These are phyloP conservation scores for Gobius niger DNA, from an alignment of 2,113 vertebrate genomes.

Conservation along the genomic window DNA sequence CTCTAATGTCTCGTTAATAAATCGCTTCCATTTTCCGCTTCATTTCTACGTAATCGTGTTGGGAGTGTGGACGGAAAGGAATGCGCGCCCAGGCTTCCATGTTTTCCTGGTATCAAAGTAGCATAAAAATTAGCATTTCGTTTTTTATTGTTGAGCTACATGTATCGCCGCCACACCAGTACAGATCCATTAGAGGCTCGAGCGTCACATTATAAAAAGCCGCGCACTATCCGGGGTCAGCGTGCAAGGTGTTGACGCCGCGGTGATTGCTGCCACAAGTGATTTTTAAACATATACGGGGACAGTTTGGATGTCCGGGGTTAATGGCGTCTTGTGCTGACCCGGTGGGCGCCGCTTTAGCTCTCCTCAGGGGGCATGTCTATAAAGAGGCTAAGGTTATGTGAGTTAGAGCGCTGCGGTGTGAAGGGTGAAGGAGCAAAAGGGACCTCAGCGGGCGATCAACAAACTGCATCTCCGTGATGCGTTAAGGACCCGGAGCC, in stretches of 20 bases:
- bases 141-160: conserved; percentile 63
- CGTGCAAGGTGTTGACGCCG: conserved; percentile 56
- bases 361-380: conserved; percentile 70
- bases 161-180: conserved; percentile 47
- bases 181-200: conserved; percentile 75
- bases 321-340: conserved; percentile 75
- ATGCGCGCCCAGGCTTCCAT: conserved; percentile 62
- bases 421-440: conserved; percentile 79
- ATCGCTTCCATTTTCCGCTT: conserved; percentile 82
- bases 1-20: conserved; percentile 84
- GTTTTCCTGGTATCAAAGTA: conserved; percentile 68
- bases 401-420: conserved; percentile 74
- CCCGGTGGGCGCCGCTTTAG: conserved; percentile 58
- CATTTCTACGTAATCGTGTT: conserved; percentile 75
- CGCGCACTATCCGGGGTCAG: conserved; percentile 55
- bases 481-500: conserved; percentile 69
- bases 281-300: conserved; percentile 65
- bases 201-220: conserved; percentile 61
- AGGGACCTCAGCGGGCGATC: conserved; percentile 73
- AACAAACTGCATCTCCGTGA: conserved; percentile 72
- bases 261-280: conserved; percentile 66
- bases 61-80: conserved; percentile 67
- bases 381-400: conserved; percentile 71
- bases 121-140: conserved; percentile 65
- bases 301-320: conserved; percentile 50